Evolutionary conservation across 1,140 invertebrate genomes (phyloP), one percentile per base, ranked within the genome.

Genomic region (Drosophila lacertosa): DNA sequence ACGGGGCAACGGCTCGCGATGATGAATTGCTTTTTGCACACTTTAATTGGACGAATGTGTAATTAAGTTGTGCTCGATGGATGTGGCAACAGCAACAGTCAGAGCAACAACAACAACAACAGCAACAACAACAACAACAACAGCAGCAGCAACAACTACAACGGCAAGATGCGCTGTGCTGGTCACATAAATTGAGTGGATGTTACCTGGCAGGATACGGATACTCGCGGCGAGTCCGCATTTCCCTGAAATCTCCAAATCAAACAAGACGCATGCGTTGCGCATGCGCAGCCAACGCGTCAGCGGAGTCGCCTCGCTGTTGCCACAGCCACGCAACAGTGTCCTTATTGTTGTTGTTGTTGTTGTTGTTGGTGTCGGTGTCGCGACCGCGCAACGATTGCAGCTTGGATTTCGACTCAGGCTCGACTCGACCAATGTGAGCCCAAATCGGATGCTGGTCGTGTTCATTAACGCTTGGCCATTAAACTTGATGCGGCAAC

Each of bases 1-100:
- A 86, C 82, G 82, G 82, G 24, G 37, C 63, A 68, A 55, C 62
- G 33, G 42, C 32, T 53, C 35, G 50, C 58, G 81, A 82, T 82
- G 79, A 86, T 86, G 82, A 86, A 86, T 86, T 86, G 82, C 82
- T 82, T 86, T 83, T 88, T 86, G 82, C 82, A 88, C 77, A 88
- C 77, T 86, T 88, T 88, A 86, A 86, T 86, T 86, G 82, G 82
- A 86, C 62, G 82, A 88, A 88, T 76, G 80, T 84, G 80, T 86
- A 86, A 86, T 86, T 86, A 86, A 86, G 82, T 86, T 86, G 82
- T 86, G 81, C 40, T 33, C 48, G 22, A 47, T 51, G 44, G 44
- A 60, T 60, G 40, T 62, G 39, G 53, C 20, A 63, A 42, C 18
- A 33, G 15, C 44, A 48, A 29, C 58, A 32, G 4, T n/a, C 51